Evolutionary conservation across 2,113 vertebrate species (phyloP), one percentile per base, ranked within the genome.

Genomic region (Limnothrissa miodon): DNA sequence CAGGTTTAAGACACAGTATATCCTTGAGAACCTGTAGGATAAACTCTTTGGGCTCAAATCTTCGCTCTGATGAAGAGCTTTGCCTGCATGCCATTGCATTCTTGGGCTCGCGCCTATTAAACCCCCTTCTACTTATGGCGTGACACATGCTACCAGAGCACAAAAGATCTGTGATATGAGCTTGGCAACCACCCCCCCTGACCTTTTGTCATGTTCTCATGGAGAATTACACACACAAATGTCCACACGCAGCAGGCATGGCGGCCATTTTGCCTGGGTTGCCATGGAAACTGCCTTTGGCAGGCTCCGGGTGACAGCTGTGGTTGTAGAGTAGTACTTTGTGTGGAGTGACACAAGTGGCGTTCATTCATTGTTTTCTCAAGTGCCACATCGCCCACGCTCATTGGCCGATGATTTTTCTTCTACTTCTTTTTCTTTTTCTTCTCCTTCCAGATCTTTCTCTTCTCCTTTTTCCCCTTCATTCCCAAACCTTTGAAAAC

Each of bases 401-500:
- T 23, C 51, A 56, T 56, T 56, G 51, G 51, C 51, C 23, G 19
- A 56, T 21, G 19, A 19, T 4, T 23, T 19, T 19, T 56, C 51
- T 56, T 1, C 59, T 25, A 11, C n/a, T 62, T 62, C 10, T 23
- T n/a, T 25, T 59, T 29, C 3, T 33, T 33, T 25, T 66, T 29
- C 25, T 29, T 15, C 29, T 33, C 8, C 25, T 66, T 33, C 59
- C 33, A 15, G 25, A 0, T 33, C 7, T 33, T 33, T 25, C 29
- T 33, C 56, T 59, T 15, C 17, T 10, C 85, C 85, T 86, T 15
- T 86, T 87, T 81, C 89, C 85, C 81, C 29, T 66, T 80, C 86
- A 56, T 21, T 48, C 46, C 53, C 5, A n/a, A 25, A 74, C 25
- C 33, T 74, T 74, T 33, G 33, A 74, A 33, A 74, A 25, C 1